Evolutionary conservation across 2,888 invertebrate species (phyloP), one percentile per base, ranked within the genome.

Genomic region (Cephonodes hylas): DNA sequence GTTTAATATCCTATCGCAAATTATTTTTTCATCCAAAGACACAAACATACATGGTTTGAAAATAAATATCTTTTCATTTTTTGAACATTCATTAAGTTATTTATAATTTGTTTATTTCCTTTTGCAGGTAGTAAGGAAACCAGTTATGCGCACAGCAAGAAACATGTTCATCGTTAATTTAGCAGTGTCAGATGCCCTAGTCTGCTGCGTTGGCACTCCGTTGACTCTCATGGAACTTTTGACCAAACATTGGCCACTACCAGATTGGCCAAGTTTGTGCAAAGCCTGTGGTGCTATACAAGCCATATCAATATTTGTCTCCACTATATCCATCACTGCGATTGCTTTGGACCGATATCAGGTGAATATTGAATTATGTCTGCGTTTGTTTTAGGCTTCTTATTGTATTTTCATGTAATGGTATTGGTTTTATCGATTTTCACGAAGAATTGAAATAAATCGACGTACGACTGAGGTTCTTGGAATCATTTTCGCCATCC

Each of bases 321-420:
- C 98, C 0, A 98, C 98, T 0, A 97, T 98, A 79, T 97, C 97
- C 69, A 98, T 98, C 73, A 97, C 98, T 3, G 98, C 98, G 7
- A 98, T 98, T 71, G 96, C 97, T 25, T 91, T 97, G 82, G 97
- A 97, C 80, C 93, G 97, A 88, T 96, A 96, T 87, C 96, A 96
- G 94, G 95, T 95, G 81, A 83, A 77, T 56, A 42, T 31, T 31
- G 58, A 58, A 42, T 58, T 15, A 8, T 34, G 45, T 59, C 22
- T 31, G 31, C 6, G 34, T 31, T 59, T 48, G 48, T 48, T 48
- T 48, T 48, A 18, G 1, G 27, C 3, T 31, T 18, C 3, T 53
- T 27, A 15, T 15, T 27, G 6, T 27, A 15, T 27, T 27, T 8
- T 6, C 15, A 3, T 8, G 15, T 53, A 27, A 31, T 31, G 18